A percentile compares a stretch with the other conserved stretches of the same genome.
Evolutionary conservation across 1,140 invertebrate genomes (phyloP).

Genomic region (Drosophila lacteicornis): DNA sequence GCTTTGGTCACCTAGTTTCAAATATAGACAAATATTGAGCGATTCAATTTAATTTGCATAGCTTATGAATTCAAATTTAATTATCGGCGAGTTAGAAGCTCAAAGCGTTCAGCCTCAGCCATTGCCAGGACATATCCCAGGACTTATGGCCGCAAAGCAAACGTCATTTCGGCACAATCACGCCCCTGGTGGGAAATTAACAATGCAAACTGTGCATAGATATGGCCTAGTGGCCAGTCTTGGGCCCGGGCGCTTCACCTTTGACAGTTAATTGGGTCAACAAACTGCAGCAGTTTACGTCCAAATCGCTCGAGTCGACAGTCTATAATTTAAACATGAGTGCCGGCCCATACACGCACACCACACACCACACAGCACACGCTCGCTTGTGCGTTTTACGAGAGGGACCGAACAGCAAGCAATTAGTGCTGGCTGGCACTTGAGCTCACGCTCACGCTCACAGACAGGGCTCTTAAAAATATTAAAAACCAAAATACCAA

Average conservation of each 20-base stretch:
- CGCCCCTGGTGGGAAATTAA: conserved; percentile 52
- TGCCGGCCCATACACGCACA: conserved; percentile 2
- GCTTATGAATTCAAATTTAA: conserved; percentile 30
- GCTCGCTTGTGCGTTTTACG: neutral
- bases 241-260: conserved; percentile 53
- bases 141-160: conserved; percentile 24
- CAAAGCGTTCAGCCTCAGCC: conserved; percentile 5
- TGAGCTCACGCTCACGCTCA: conserved; percentile 7
- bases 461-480: conserved; percentile 63
- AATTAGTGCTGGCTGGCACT: conserved; percentile 55
- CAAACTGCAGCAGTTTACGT: conserved; percentile 55
- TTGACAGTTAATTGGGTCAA: conserved; percentile 73
- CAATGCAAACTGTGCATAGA: conserved; percentile 66
- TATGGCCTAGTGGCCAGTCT: conserved; percentile 15
- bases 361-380: neutral
- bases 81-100: conserved; percentile 11
- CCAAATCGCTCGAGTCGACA: conserved; percentile 60
- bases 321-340: conserved; percentile 70
- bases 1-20: conserved; percentile 6
- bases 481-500: conserved; percentile 61
- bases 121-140: conserved; percentile 1
- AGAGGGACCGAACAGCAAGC: conserved; percentile 13
- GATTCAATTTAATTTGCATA: conserved; percentile 29
- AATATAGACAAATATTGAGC: conserved; percentile 3
- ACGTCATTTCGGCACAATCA: conserved; percentile 50